Conservation (phyloP, 2,113 vertebrate genomes). For the Sceloporus undulatus region DNA sequence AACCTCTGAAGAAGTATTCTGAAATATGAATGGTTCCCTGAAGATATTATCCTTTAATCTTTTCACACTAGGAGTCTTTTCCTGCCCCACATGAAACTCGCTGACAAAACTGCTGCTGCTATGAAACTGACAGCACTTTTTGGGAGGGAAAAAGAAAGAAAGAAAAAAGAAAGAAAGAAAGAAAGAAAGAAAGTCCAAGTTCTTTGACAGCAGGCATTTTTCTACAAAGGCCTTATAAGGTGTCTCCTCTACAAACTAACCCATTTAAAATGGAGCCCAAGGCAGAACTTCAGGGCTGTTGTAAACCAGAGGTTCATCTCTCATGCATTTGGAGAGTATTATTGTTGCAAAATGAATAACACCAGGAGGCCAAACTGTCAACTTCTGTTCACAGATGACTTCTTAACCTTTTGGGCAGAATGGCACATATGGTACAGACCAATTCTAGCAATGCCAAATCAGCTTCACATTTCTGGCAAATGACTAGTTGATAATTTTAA, state of each 20-base stretch:
- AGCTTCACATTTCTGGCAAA: background rate
- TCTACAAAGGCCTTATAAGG: background rate
- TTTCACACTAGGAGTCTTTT: constrained; percentile 37
- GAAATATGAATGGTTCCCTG: constrained; percentile 52
- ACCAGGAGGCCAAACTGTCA: background rate
- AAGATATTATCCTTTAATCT: constrained; percentile 56
- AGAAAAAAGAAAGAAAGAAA: no score
- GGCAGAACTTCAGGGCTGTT: background rate
- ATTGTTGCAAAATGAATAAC: background rate
- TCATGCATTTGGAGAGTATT: background rate
- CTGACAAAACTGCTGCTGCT: background rate
- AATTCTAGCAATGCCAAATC: background rate
- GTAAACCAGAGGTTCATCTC: no score
- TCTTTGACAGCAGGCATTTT: background rate
- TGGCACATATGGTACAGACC: background rate
- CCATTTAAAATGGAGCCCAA: background rate
- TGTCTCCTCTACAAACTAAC: background rate
- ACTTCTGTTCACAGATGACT: background rate
- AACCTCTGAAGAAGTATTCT: constrained; percentile 12
- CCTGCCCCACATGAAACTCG: background rate
- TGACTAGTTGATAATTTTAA: background rate
- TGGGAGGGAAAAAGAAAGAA: background rate
- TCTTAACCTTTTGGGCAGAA: background rate
- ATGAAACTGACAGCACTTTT: background rate
- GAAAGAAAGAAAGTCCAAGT: background rate